phyloP scores from a whole-genome alignment of 2,113 vertebrate species.

The Ochotona princeps region DNA sequence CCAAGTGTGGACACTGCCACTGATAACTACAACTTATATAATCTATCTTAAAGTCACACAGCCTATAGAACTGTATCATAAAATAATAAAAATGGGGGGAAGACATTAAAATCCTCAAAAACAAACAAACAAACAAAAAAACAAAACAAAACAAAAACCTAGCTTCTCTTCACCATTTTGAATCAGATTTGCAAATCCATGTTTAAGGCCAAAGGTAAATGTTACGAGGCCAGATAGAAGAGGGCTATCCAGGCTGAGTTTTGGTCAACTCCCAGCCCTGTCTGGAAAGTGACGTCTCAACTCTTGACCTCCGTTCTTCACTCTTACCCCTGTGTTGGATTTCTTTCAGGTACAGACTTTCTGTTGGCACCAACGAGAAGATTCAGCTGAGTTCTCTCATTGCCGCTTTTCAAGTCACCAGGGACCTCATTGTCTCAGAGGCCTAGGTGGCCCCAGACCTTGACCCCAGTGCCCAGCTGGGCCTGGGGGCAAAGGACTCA shows the following conservation, averaged over 20 bases:
- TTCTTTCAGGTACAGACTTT: constrained; percentile 91
- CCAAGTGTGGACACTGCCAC: neutral
- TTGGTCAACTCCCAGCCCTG: rapidly evolving
- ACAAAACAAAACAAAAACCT: neutral
- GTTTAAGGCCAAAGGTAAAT: neutral
- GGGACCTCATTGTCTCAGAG: constrained; percentile 94
- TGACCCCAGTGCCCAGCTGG: too few species aligned
- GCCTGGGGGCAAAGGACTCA: neutral
- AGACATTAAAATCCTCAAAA: too few species aligned
- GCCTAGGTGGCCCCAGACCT: constrained; percentile 76
- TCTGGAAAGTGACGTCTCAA: too few species aligned
- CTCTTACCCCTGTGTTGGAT: neutral
- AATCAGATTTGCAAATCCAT: neutral
- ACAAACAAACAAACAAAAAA: too few species aligned
- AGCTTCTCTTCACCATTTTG: neutral
- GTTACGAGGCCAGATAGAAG: neutral
- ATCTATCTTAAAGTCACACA: too few species aligned
- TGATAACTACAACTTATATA: neutral
- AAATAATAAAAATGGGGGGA: too few species aligned
- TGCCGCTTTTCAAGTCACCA: constrained; percentile 95
- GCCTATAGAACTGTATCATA: too few species aligned
- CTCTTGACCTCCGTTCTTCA: neutral
- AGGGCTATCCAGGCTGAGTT: neutral
- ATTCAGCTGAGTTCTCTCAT: constrained; percentile 98
- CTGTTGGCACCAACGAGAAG: constrained; percentile 95